These are phyloP conservation scores for Alfaro cultratus DNA, from an alignment of 2,797 vertebrate genomes.

Conservation along the genomic window DNA sequence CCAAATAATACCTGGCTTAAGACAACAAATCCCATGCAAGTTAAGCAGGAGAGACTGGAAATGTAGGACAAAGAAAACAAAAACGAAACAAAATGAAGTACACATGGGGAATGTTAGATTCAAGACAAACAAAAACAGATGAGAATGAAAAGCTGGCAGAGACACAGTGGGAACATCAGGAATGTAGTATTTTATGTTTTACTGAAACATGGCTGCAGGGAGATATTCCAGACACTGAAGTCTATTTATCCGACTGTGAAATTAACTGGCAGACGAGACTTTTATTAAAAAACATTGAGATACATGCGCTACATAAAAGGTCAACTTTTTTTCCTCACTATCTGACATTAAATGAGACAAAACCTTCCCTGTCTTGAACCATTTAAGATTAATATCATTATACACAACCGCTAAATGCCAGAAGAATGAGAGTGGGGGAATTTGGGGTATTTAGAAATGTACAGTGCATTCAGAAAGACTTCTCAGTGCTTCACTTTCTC, in stretches of 20 bases:
- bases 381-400: background rate
- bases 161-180: background rate
- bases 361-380: background rate
- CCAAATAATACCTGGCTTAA: background rate
- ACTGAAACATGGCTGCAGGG: slow-evolving; percentile 1
- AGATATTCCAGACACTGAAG: slow-evolving; percentile 4
- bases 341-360: background rate
- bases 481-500: background rate
- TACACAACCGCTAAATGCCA: background rate
- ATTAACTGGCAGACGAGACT: background rate
- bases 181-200: background rate
- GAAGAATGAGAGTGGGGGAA: background rate
- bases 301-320: background rate
- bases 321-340: background rate
- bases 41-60: background rate
- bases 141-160: slow-evolving; percentile 2
- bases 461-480: background rate
- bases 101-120: background rate
- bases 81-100: background rate
- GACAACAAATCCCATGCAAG: background rate
- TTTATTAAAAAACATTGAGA: background rate
- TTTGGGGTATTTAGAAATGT: background rate
- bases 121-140: background rate
- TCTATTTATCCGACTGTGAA: background rate
- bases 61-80: background rate